These are phyloP conservation scores for Melanerpes formicivorus DNA, from an alignment of 2,113 vertebrate genomes.

Conservation along the genomic window DNA sequence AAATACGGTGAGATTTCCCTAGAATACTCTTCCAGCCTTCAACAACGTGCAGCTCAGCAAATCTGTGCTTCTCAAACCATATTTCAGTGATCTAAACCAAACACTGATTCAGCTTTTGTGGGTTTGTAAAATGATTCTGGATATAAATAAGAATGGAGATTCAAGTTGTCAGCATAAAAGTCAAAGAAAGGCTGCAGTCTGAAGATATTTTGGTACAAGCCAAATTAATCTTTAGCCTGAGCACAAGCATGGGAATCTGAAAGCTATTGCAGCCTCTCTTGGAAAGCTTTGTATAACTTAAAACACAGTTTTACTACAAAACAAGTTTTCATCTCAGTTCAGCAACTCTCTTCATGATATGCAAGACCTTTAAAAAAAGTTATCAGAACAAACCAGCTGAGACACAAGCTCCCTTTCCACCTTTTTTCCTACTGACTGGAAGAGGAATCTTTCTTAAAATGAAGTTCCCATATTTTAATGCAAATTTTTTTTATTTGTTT, in stretches of 20 bases:
- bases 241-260: neutral
- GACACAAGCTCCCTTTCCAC: neutral
- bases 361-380: neutral
- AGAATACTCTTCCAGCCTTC: neutral
- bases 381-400: neutral
- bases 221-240: constrained; percentile 9
- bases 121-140: neutral
- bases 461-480: neutral
- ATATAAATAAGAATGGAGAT: neutral
- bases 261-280: neutral
- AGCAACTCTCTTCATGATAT: neutral
- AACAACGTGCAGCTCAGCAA: neutral
- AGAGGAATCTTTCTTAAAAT: neutral
- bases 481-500: too few species aligned
- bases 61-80: neutral
- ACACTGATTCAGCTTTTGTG: neutral
- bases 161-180: neutral
- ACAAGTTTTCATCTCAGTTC: constrained; percentile 2
- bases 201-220: constrained; percentile 13
- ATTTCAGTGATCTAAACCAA: constrained; percentile 13
- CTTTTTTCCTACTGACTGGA: neutral
- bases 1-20: neutral
- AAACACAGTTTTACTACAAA: neutral
- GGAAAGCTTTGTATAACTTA: constrained; percentile 28
- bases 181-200: neutral